Base-by-base conservation (phyloP, 2,797 vertebrate genomes). In the Etheostoma nigrum region DNA sequence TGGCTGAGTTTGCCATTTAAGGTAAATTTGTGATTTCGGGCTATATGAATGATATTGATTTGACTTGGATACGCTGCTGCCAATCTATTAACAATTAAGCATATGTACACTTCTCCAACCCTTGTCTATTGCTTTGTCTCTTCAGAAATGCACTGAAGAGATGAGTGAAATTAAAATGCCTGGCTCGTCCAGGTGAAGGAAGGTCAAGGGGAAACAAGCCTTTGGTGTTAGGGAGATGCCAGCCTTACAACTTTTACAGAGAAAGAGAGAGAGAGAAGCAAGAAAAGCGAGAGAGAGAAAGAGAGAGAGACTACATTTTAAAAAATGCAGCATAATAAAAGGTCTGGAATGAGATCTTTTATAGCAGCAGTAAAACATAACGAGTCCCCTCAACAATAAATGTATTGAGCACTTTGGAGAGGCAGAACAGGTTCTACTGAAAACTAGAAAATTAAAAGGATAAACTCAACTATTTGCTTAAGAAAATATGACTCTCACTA, bases 311-410 rank as follows among this genome's bases (percentile, higher is more conserved):
- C 15, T 74, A 23, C 73, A 79, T 82, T 84, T 76, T 64, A 76
- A 80, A 68, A 49, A 81, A 79, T 60, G 72, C 42, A 55, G 67
- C 62, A 72, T 61, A 76, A 61, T 80, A 79, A 79, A 72, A 72
- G 23, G 60, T 61, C 53, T 57, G 47, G 19, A 81, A 49, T 79
- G 36, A 59, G 57, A 61, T 7, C 14, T 85, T 86, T 84, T 67
- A 82, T 68, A 33, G 76, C 36, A 1, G 71, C 42, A 49, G 73
- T 83, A 77, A 86, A 86, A 77, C 79, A 65, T 72, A 81, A 81
- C 49, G 70, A 79, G 67, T 49, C 40, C 55, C 33, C 18, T 48
- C 44, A 72, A 84, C 57, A 85, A 71, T 61, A 49, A 69, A 85
- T 53, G 27, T 36, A 67, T 75, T 64, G 51, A 74, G 45, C 40